Base-by-base conservation (phyloP, 1,140 invertebrate genomes). In the Aleiodes sp. region DNA sequence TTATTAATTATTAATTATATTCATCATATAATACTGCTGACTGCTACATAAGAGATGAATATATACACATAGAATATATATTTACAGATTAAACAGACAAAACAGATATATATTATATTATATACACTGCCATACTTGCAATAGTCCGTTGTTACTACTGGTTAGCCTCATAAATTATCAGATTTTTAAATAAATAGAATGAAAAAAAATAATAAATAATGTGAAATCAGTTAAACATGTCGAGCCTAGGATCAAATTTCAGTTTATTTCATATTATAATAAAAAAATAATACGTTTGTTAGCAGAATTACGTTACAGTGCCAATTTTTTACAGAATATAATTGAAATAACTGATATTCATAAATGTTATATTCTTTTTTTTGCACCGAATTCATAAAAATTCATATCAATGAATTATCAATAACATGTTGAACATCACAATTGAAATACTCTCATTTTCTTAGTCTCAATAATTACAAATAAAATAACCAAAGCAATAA, bases 231-330 rank as follows among this genome's bases (percentile, higher is more conserved):
- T 46, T 59, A 56, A 46, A 37, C 57, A 78, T 72, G 72, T 74
- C 78, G 77, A 81, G 76, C 77, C 79, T 80, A 79, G 74, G 76
- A 76, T 83, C 78, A 73, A 74, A 73, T 65, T 73, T 74, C 74
- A 67, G 71, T 76, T 77, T 73, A 78, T 76, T 68, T 70, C 73
- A 75, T 68, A 62, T 37, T 46, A 8, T n/a, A 35, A 52, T 41
- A 31, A 35, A 41, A 33, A 1, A 33, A 33, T 33, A 33, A 0
- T 8, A 33, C 12, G 31, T n/a, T 41, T 21, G 61, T 41, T 41
- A 24, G 41, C 28, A 33, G 74, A 71, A 71, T 73, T 70, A 70
- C 78, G 73, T 24, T 74, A 77, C 77, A 80, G 81, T 83, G 81
- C 79, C 82, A 83, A 84, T 31, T 59, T n/a, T n/a, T n/a, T 28